phyloP scores from a whole-genome alignment of 2,113 vertebrate genomes.

The Sinocyclocheilus anshuiensis region DNA sequence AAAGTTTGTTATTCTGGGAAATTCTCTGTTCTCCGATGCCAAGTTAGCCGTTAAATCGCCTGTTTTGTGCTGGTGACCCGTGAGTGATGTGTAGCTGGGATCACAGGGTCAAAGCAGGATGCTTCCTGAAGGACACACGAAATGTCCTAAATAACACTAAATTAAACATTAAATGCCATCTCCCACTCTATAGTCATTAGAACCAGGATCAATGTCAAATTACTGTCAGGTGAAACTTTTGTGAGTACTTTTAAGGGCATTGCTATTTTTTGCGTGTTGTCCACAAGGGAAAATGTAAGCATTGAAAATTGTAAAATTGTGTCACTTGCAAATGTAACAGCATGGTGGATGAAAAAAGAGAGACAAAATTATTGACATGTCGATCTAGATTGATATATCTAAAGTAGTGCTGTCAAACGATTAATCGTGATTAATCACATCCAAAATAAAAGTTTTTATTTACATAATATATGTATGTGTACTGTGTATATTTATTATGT shows the following conservation, averaged over 20 bases:
- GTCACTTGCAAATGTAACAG: not conserved
- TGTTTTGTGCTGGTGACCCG: constrained; percentile 72
- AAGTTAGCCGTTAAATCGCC: constrained; percentile 72
- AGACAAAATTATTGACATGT: not conserved
- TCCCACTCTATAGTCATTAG: constrained; percentile 64
- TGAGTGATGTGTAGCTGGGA: constrained; percentile 66
- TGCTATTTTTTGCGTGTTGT: not conserved
- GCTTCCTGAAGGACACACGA: not conserved
- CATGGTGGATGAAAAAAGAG: not conserved
- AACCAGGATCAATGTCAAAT: constrained; percentile 64
- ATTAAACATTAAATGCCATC: constrained; percentile 52
- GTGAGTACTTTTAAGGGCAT: not conserved
- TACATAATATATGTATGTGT: no score
- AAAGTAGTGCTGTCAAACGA: no score
- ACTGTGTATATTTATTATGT: no score
- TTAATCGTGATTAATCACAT: no score
- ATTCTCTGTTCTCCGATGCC: constrained; percentile 50
- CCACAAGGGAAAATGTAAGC: not conserved
- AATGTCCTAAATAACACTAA: no score
- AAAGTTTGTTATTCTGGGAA: constrained; percentile 20
- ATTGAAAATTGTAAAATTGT: not conserved
- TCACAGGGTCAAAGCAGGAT: constrained; percentile 61
- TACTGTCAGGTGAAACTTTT: constrained; percentile 63
- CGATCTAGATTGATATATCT: no score
- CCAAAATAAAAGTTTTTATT: no score